Percentiles rank a stretch among this genome's conserved stretches.
These are phyloP conservation scores for Squalus acanthias DNA, from an alignment of 2,797 vertebrate genomes.

Conservation along the genomic window DNA sequence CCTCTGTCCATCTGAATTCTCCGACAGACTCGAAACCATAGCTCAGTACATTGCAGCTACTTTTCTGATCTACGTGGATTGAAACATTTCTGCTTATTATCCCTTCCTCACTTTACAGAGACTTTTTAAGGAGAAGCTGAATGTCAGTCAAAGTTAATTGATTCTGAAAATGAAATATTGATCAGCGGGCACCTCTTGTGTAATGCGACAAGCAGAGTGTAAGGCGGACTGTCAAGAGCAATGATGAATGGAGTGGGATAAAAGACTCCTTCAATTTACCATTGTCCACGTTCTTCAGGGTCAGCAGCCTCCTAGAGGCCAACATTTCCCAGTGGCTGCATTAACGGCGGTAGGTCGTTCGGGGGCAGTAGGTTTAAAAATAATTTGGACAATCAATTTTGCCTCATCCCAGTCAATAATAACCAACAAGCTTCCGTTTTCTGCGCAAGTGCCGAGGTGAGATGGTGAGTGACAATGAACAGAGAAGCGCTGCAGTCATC, in stretches of 20 bases:
- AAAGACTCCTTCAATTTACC: neutral
- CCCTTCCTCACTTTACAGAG: neutral
- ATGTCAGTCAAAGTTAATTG: slow-evolving; percentile 29
- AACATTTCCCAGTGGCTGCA: neutral
- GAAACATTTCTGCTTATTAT: neutral
- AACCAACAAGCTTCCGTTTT: neutral
- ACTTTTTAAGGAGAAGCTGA: neutral
- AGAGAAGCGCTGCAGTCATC: neutral
- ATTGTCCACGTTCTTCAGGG: neutral
- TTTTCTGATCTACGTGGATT: neutral
- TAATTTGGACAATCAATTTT: neutral
- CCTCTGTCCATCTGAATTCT: neutral
- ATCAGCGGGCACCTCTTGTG: neutral
- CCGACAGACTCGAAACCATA: neutral
- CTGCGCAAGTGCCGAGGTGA: neutral
- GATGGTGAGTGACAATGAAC: too few species aligned
- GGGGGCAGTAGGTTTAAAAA: neutral
- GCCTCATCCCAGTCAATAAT: neutral
- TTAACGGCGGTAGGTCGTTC: neutral
- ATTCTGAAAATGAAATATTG: slow-evolving; percentile 9
- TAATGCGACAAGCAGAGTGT: neutral
- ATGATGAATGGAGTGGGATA: neutral
- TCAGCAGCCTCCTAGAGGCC: neutral
- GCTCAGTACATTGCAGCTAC: neutral
- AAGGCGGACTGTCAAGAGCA: neutral